Conservation (phyloP, 2,888 invertebrate genomes). For the Augochlorella aurata region DNA sequence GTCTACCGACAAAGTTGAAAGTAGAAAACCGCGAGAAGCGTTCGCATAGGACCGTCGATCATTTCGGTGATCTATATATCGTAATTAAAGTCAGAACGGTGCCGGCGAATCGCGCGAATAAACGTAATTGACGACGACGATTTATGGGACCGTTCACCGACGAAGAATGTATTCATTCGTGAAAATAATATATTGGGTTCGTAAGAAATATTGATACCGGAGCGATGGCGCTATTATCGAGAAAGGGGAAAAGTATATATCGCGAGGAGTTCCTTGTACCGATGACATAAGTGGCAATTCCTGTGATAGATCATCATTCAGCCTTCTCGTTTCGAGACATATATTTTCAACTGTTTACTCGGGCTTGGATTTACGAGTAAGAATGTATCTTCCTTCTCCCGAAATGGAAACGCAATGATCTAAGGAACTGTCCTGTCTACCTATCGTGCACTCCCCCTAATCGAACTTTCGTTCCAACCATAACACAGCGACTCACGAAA, state of each 20-base stretch:
- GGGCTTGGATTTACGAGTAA: conserved; percentile 51
- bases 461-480: conserved; percentile 52
- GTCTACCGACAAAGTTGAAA: no score
- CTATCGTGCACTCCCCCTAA: conserved; percentile 50
- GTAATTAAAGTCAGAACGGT: conserved; percentile 41
- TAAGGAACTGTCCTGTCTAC: neutral
- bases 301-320: conserved; percentile 69
- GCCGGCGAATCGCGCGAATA: conserved; percentile 20
- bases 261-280: conserved; percentile 38
- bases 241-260: conserved; percentile 25
- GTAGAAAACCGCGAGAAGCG: neutral
- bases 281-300: conserved; percentile 72
- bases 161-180: conserved; percentile 38
- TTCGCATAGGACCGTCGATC: neutral
- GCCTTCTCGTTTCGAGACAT: conserved; percentile 37
- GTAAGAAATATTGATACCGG: conserved; percentile 62
- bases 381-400: conserved; percentile 45
- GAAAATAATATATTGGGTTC: conserved; percentile 55
- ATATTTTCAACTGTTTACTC: conserved; percentile 60
- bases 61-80: neutral
- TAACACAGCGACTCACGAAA: neutral
- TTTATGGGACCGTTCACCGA: conserved; percentile 32
- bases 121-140: conserved; percentile 55
- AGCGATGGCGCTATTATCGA: conserved; percentile 63
- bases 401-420: conserved; percentile 8